Conservation (phyloP, 2,888 invertebrate species). For the Limenitis camilla region DNA sequence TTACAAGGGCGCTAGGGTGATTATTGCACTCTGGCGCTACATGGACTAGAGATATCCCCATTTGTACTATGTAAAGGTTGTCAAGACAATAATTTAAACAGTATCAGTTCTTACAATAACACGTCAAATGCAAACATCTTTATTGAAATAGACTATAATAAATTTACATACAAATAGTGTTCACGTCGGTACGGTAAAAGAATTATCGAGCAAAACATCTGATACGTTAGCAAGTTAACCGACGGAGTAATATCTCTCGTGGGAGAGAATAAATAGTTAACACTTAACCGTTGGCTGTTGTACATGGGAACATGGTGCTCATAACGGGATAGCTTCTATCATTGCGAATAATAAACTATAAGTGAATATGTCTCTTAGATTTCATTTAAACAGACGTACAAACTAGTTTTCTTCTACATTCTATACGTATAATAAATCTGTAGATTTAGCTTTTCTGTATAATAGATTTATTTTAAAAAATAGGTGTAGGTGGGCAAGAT, state of each 20-base stretch:
- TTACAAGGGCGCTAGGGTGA: no score
- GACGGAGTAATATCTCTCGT: constrained; percentile 20
- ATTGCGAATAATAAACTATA: constrained; percentile 5
- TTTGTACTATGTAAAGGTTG: no score
- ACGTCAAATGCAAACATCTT: no score
- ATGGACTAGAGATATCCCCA: no score
- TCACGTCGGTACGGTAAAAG: background rate
- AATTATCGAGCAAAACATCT: constrained; percentile 2
- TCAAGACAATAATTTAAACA: no score
- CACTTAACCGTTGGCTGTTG: constrained; percentile 27
- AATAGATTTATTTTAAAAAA: no score
- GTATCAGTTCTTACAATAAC: no score
- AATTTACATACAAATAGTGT: background rate
- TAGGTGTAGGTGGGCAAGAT: no score
- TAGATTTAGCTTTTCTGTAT: no score
- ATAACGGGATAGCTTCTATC: constrained; percentile 21
- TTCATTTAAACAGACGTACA: background rate
- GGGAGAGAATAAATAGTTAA: constrained; percentile 23
- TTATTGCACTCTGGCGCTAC: no score
- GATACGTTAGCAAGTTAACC: constrained; percentile 11
- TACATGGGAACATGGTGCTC: constrained; percentile 23
- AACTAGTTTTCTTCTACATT: no score
- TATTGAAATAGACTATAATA: background rate
- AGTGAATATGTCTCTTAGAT: background rate
- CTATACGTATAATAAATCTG: no score